Evolutionary conservation across 1,140 invertebrate genomes (phyloP).

Genomic region (Brachionus manjavacas): DNA sequence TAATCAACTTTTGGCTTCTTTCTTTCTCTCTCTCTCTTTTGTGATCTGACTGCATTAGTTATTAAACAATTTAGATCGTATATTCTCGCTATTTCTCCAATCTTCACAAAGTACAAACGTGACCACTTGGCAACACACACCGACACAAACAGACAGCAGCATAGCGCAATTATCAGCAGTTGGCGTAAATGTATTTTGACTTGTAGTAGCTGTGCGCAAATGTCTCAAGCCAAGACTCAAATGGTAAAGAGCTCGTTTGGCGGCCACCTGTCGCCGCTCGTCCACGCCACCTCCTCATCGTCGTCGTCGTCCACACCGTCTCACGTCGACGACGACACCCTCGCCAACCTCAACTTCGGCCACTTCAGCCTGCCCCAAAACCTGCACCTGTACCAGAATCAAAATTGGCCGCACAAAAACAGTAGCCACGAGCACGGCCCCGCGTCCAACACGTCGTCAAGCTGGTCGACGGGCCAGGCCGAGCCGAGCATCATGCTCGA

Average conservation of each 20-base stretch:
- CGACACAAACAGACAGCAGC: too few relatives aligned
- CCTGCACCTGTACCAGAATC: neutral
- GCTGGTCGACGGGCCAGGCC: too few relatives aligned
- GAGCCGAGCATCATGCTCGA: neutral
- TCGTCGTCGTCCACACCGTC: neutral
- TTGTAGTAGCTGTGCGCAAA: neutral
- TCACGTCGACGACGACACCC: neutral
- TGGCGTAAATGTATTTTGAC: too few relatives aligned
- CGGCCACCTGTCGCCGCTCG: neutral
- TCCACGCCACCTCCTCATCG: neutral
- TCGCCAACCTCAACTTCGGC: neutral
- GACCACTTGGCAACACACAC: neutral
- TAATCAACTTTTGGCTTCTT: neutral
- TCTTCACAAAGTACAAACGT: too few relatives aligned
- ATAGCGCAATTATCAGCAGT: too few relatives aligned
- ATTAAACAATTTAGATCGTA: constrained; percentile 29
- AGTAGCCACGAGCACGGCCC: neutral
- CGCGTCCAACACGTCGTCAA: too few relatives aligned
- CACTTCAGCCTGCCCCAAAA: neutral
- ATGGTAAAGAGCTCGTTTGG: constrained; percentile 22
- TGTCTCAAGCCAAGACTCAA: constrained; percentile 28
- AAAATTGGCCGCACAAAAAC: neutral
- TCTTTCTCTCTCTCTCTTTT: neutral
- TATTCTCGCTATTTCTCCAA: too few relatives aligned
- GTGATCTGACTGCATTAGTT: neutral